Evolutionary conservation across 2,113 vertebrate genomes (phyloP).

Genomic region (Pica pica): DNA sequence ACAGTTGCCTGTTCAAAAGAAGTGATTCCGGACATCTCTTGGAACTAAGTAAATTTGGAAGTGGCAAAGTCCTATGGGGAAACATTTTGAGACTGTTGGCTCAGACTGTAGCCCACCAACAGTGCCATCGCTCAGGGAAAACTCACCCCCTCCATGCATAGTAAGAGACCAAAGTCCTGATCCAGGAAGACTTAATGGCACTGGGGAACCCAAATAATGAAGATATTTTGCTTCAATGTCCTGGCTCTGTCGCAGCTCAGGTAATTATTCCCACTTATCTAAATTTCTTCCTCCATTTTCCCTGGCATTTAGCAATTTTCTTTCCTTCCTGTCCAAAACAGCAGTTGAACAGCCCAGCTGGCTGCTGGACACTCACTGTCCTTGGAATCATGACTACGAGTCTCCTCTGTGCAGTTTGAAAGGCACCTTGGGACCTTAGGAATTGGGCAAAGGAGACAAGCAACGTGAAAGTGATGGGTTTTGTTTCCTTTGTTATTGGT

Average conservation of each 20-base stretch:
- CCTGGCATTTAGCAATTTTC: slow-evolving; percentile 7
- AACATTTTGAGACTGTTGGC: not conserved
- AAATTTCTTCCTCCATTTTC: slow-evolving; percentile 51
- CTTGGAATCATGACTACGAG: not conserved
- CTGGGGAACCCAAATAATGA: not conserved
- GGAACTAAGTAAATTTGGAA: not conserved
- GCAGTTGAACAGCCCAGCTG: not conserved
- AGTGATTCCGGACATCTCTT: not conserved
- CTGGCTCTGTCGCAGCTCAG: slow-evolving; percentile 4
- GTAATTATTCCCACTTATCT: slow-evolving; percentile 38
- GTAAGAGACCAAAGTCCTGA: not conserved
- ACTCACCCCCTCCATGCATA: not conserved
- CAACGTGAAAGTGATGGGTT: not conserved
- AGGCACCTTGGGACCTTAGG: not conserved
- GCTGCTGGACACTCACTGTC: not conserved
- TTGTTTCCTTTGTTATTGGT: not conserved
- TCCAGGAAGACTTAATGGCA: not conserved
- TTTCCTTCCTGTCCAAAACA: not conserved
- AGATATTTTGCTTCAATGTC: not conserved
- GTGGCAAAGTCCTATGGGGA: not conserved
- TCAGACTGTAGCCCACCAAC: not conserved
- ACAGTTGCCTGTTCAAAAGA: not conserved
- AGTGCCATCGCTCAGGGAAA: not conserved
- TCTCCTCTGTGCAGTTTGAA: not conserved
- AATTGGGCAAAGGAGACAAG: not conserved